Base-by-base conservation (phyloP, 2,797 vertebrate genomes). In the Danio choprae region DNA sequence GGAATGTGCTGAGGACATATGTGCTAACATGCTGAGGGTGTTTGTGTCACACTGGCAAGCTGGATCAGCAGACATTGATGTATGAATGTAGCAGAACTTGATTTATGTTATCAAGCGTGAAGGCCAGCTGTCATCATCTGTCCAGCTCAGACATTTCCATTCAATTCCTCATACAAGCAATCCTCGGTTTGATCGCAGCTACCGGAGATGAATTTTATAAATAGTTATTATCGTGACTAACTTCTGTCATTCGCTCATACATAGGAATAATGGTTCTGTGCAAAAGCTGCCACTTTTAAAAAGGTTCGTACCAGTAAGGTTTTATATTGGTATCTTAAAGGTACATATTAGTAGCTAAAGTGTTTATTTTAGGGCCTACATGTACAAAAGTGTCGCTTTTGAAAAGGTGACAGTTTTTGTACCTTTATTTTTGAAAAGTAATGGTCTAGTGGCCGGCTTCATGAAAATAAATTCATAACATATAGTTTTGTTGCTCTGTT, bases 1-100 rank as follows among this genome's bases (percentile, higher is more conserved):
- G 55, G n/a, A 77, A 48, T 68, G 75, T 77, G 43, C 53, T 69
- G 22, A 74, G 71, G 41, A 74, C 71, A 74, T 46, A 74, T 60
- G 53, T 29, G 43, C 13, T 48, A 74, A 74, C 56, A 74, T 74
- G 56, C 71, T 74, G 71, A 74, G 71, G 44, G 41, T 74, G 56
- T 56, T 71, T 56, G 51, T 71, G 68, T 56, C 38, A 9, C 51
- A 56, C 68, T 50, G 29, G 29, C 67, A 56, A 56, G 53, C 40
- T 58, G 69, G 40, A 74, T 62, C 72, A 64, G 48, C 59, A 74
- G 40, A 80, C 69, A 73, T 63, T 56, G 59, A 72, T 64, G 9
- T 43, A 65, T 67, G 16, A n/a, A 20, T 59, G 38, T 48, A 55
- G 38, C 15, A 50, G 22, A 0, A 59, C 51, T 51, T 50, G 55